Evolutionary conservation across 2,888 invertebrate species (phyloP), one percentile per base, ranked within the genome.

Genomic region (Luperina testacea): DNA sequence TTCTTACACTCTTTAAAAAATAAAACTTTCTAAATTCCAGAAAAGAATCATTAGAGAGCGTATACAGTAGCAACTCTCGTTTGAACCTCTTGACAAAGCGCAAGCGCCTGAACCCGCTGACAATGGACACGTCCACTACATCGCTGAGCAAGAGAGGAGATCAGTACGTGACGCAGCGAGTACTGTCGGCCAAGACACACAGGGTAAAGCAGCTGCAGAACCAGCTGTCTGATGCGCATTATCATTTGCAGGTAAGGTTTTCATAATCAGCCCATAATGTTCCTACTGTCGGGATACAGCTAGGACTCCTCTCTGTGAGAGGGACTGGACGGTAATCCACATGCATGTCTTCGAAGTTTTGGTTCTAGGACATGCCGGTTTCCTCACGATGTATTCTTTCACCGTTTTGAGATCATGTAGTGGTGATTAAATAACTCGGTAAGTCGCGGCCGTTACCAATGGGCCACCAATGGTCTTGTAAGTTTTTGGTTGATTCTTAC

Each of bases 141-240:
- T 92, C 94, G 0, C 87, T 94, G 32, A 90, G 88, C 81, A 93
- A 91, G 86, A 85, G 87, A 1, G 94, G 95, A 0, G 95, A 96
- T 80, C 90, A 93, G 72, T 95, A 93, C 81, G 96, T 97, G 61
- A 93, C 97, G 20, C 97, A 98, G 92, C 97, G 98, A 24, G 98
- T 98, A 67, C 95, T 98, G 85, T 98, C 98, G 0, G 98, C 98
- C 1, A 98, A 98, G 94, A 97, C 98, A 83, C 97, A 98, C 81
- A 97, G 98, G 48, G 97, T 98, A 51, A 98, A 98, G 91, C 98
- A 98, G 79, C 95, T 98, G 84, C 98, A 98, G 95, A 98, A 98
- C 94, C 98, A 98, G 92, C 92, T 98, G 77, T 97, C 98, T 9
- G 98, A 98, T 93, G 98, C 98, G 0, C 98, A 98, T 92, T 98